Evolutionary conservation across 2,888 invertebrate species (phyloP).

Genomic region (Volucella zonaria): DNA sequence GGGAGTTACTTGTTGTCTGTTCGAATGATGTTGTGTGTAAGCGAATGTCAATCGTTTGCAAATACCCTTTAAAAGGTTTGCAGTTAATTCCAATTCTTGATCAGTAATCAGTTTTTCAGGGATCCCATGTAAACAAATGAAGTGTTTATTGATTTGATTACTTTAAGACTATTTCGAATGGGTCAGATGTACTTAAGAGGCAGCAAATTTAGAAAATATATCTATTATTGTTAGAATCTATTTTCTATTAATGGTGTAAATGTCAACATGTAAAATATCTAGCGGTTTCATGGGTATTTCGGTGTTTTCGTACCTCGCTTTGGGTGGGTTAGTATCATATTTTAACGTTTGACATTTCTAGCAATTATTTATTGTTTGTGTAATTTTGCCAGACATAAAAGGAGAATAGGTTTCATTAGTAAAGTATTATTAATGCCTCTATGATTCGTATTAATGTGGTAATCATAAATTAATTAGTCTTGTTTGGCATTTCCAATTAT

Average conservation of each 20-base stretch:
- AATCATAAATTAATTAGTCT: conserved; percentile 45
- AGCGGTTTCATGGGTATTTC: conserved; percentile 47
- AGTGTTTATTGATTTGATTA: conserved; percentile 24
- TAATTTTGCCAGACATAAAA: conserved; percentile 54
- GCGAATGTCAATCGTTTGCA: conserved; percentile 12
- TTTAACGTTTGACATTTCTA: conserved; percentile 31
- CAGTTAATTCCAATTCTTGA: conserved; percentile 24
- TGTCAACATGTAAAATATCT: conserved; percentile 24
- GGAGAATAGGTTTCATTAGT: neutral
- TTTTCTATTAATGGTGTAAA: conserved; percentile 21
- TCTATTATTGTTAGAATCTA: conserved; percentile 22
- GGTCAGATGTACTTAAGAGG: neutral
- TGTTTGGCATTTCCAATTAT: conserved; percentile 45
- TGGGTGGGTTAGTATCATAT: conserved; percentile 64
- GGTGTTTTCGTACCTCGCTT: conserved; percentile 37
- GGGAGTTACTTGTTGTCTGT: conserved; percentile 30
- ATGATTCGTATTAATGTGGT: conserved; percentile 34
- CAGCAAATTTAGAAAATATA: conserved; percentile 32
- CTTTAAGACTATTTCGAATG: conserved; percentile 7
- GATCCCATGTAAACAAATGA: neutral
- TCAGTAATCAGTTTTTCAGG: neutral
- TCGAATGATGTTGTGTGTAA: conserved; percentile 40
- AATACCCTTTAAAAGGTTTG: conserved; percentile 33
- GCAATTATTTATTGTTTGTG: conserved; percentile 46
- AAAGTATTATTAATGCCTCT: conserved; percentile 52